A percentile compares a stretch with the other conserved stretches of the same genome.
Evolutionary conservation across 2,113 vertebrate species (phyloP).

Genomic region (Tragulus kanchil): DNA sequence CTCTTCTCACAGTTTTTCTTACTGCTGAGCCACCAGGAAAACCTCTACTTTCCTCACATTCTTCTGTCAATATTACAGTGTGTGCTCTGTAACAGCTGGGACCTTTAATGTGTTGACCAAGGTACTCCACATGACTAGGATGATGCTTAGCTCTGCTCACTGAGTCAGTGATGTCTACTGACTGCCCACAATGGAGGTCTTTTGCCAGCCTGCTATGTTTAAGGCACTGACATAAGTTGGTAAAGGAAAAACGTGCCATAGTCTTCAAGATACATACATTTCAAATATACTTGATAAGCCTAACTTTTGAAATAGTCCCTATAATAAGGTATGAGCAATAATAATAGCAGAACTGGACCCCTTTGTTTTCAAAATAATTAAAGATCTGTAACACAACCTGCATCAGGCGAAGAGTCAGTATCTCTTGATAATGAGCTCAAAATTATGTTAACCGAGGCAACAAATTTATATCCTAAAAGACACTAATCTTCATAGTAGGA

Average conservation of each 20-base stretch:
- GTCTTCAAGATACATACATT: neutral
- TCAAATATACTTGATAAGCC: neutral
- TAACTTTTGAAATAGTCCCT: neutral
- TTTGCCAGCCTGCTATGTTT: neutral
- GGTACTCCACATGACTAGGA: neutral
- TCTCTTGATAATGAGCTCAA: neutral
- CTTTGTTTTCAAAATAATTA: conserved; percentile 27
- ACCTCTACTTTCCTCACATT: neutral
- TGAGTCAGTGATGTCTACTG: neutral
- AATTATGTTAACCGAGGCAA: neutral
- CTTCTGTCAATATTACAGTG: neutral
- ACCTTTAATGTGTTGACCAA: neutral
- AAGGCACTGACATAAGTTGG: neutral
- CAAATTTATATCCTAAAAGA: neutral
- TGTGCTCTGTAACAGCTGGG: neutral
- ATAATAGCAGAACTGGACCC: neutral
- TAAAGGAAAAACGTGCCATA: neutral
- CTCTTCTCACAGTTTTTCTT: no score
- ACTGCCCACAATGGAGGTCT: neutral
- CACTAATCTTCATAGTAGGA: neutral
- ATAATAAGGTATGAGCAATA: neutral
- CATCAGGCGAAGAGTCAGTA: neutral
- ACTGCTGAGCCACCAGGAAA: neutral
- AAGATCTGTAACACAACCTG: neutral
- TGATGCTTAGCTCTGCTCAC: neutral